A percentile compares a stretch with the other conserved stretches of the same genome.
phyloP scores from a whole-genome alignment of 2,888 invertebrate species.

The Beris morrisii region DNA sequence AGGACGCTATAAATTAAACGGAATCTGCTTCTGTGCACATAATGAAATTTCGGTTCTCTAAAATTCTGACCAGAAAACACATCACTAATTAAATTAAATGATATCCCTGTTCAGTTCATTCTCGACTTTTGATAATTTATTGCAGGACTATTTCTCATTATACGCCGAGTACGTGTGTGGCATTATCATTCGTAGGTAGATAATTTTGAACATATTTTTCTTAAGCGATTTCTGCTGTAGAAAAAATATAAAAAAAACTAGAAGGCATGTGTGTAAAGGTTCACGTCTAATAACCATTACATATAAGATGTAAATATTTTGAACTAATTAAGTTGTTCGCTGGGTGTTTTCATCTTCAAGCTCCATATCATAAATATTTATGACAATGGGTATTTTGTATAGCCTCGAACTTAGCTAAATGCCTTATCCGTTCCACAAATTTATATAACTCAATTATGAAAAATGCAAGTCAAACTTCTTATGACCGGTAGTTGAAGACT shows the following conservation, averaged over 20 bases:
- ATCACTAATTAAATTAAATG: slow-evolving; percentile 30
- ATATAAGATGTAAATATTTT: slow-evolving; percentile 33
- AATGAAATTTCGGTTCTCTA: slow-evolving; percentile 2
- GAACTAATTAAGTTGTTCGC: slow-evolving; percentile 34
- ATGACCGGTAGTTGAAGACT: too few relatives aligned
- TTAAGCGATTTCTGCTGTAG: neutral
- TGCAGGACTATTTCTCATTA: slow-evolving; percentile 32
- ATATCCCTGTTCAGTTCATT: slow-evolving; percentile 18
- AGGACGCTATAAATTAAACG: slow-evolving; percentile 15
- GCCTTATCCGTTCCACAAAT: slow-evolving; percentile 20
- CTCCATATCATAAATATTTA: slow-evolving; percentile 31
- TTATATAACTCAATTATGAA: slow-evolving; percentile 20
- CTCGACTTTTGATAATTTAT: slow-evolving; percentile 32
- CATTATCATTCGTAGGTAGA: slow-evolving; percentile 9
- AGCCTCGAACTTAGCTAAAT: slow-evolving; percentile 13
- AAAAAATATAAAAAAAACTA: neutral
- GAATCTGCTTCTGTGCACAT: slow-evolving; percentile 5
- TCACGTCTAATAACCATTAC: slow-evolving; percentile 25
- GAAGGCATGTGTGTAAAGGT: slow-evolving; percentile 17
- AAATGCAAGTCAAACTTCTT: slow-evolving; percentile 7
- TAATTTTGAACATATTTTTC: slow-evolving; percentile 6
- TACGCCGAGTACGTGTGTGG: slow-evolving; percentile 31
- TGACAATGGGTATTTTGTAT: slow-evolving; percentile 21
- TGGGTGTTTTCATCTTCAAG: slow-evolving; percentile 22
- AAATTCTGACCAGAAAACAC: slow-evolving; percentile 20